These are phyloP conservation scores for Bettongia penicillata DNA, from an alignment of 2,113 vertebrate species.

Conservation along the genomic window DNA sequence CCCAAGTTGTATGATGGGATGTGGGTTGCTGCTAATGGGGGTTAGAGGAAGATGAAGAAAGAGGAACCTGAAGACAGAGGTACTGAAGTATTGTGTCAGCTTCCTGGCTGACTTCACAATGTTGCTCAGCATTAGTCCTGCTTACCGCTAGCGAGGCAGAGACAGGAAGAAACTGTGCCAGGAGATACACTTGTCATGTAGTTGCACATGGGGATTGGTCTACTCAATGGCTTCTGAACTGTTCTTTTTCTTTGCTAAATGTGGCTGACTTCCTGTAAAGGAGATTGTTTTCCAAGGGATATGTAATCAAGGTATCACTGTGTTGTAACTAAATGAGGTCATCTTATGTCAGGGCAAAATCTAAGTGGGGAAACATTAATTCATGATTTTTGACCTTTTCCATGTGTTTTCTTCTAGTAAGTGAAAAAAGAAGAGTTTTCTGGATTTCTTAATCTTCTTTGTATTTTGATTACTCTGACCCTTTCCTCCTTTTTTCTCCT, in stretches of 20 bases:
- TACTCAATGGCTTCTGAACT: not conserved
- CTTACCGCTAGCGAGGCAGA: not conserved
- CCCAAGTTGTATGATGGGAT: not conserved
- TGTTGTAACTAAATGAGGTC: not conserved
- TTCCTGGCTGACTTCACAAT: not conserved
- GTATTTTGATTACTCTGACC: not conserved
- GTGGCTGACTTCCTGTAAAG: not conserved
- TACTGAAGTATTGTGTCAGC: not conserved
- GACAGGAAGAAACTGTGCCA: not conserved
- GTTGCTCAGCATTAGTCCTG: not conserved
- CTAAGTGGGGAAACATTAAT: not conserved
- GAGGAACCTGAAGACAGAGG: not conserved
- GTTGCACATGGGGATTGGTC: not conserved
- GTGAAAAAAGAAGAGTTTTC: not conserved
- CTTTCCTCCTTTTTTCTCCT: not conserved
- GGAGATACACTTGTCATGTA: not conserved
- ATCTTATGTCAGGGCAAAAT: not conserved
- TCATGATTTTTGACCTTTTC: not conserved
- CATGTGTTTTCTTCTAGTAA: not conserved
- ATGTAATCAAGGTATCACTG: not conserved
- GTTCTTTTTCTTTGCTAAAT: not conserved
- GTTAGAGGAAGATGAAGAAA: not conserved
- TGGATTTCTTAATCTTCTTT: not conserved
- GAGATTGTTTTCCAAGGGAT: not conserved
- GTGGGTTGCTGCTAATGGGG: not conserved